Evolutionary conservation across 2,888 invertebrate species (phyloP).

Genomic region (Linyphia triangularis): DNA sequence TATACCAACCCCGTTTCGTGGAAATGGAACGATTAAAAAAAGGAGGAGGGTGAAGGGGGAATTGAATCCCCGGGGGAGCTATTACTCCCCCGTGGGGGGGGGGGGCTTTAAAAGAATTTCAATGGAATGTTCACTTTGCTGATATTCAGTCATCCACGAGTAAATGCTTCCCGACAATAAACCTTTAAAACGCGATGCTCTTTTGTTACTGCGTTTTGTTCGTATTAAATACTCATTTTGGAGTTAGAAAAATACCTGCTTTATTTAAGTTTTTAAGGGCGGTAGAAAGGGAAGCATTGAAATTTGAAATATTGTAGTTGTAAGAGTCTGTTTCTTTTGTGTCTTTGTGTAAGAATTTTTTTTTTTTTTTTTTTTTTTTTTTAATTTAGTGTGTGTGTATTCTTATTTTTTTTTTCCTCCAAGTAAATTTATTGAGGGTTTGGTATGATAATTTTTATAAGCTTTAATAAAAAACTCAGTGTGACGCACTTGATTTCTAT

Average conservation of each 20-base stretch:
- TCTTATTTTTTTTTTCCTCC: no score
- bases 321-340: not conserved
- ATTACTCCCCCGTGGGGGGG: slow-evolving; percentile 40
- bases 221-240: not conserved
- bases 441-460: no score
- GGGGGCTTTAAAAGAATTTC: slow-evolving; percentile 64
- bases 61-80: not conserved
- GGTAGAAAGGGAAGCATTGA: not conserved
- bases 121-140: slow-evolving; percentile 57
- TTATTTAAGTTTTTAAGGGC: not conserved
- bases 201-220: not conserved
- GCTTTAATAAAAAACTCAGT: no score
- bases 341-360: no score
- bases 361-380: no score
- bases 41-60: slow-evolving; percentile 3
- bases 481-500: no score
- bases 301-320: not conserved
- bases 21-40: slow-evolving; percentile 52
- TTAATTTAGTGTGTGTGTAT: no score
- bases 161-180: slow-evolving; percentile 38
- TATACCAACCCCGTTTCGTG: not conserved
- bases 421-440: no score
- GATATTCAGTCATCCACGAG: slow-evolving; percentile 57
- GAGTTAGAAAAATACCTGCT: not conserved
- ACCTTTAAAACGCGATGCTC: slow-evolving; percentile 29